Conservation (phyloP, 1,140 invertebrate genomes). For the Drosophila guanche region DNA sequence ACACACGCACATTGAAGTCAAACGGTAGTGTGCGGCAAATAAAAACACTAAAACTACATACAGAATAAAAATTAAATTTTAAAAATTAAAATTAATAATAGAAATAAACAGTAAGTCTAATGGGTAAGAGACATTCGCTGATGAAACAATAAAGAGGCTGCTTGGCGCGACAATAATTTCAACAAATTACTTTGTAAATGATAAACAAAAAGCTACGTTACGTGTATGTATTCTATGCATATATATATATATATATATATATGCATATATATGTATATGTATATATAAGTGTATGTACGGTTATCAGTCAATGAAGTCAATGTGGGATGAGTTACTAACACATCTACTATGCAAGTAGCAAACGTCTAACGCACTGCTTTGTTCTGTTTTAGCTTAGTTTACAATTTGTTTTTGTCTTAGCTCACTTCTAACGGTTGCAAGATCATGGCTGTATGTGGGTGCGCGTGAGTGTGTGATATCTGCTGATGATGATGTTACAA, state of each 20-base stretch:
- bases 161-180: conserved; percentile 55
- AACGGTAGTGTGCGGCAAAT: conserved; percentile 28
- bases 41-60: conserved; percentile 49
- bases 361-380: conserved; percentile 45
- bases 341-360: conserved; percentile 35
- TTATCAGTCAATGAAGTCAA: conserved; percentile 76
- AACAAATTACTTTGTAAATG: conserved; percentile 35
- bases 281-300: conserved; percentile 50
- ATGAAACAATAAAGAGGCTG: conserved; percentile 46
- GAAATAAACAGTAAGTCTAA: conserved; percentile 32
- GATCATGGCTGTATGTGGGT: conserved; percentile 21
- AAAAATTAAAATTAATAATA: conserved; percentile 11
- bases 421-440: conserved; percentile 32
- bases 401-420: conserved; percentile 5
- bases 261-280: conserved; percentile 17
- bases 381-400: conserved; percentile 57
- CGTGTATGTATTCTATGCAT: conserved; percentile 17
- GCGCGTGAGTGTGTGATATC: conserved; percentile 7
- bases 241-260: conserved; percentile 36
- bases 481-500: conserved; percentile 28
- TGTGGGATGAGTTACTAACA: conserved; percentile 60
- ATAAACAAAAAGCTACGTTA: conserved; percentile 45
- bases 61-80: conserved; percentile 24
- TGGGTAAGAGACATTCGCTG: conserved; percentile 21
- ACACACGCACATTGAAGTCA: conserved; percentile 26